Conservation (phyloP, 1,140 invertebrate species). For the Reticulitermes speratus region DNA sequence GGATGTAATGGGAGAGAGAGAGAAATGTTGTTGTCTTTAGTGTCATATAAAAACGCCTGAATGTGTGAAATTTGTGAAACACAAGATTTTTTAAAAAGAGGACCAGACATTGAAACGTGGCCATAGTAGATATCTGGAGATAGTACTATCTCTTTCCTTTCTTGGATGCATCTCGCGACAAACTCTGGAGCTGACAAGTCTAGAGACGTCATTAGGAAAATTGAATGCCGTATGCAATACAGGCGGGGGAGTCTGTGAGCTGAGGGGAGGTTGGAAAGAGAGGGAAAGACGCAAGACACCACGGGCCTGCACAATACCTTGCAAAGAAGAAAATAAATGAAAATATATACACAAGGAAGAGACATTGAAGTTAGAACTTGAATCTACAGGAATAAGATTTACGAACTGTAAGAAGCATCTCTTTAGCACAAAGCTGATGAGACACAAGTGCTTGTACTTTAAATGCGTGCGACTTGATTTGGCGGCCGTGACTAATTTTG, state of each 20-base stretch:
- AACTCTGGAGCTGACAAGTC: slow-evolving; percentile 24
- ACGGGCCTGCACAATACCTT: background rate
- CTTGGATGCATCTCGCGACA: slow-evolving; percentile 12
- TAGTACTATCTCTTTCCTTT: background rate
- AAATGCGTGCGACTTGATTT: too few relatives aligned
- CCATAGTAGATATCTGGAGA: background rate
- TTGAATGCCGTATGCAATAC: slow-evolving; percentile 28
- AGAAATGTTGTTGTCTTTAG: too few relatives aligned
- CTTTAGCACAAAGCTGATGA: background rate
- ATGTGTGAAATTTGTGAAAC: background rate
- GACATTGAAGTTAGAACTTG: slow-evolving; percentile 2
- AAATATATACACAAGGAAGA: background rate
- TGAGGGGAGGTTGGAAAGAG: background rate
- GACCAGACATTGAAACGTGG: slow-evolving; percentile 19
- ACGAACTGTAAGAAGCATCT: background rate
- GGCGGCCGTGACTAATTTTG: too few relatives aligned
- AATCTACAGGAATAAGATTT: background rate
- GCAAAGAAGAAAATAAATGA: background rate
- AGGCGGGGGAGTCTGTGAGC: slow-evolving; percentile 7
- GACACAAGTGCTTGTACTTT: background rate
- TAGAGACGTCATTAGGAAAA: slow-evolving; percentile 32
- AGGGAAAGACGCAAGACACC: background rate
- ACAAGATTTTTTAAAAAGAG: background rate
- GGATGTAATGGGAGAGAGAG: too few relatives aligned
- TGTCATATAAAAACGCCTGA: too few relatives aligned